A percentile compares a stretch with the other conserved stretches of the same genome.
These are phyloP conservation scores for Hartigia nigra DNA, from an alignment of 2,888 invertebrate species.

Conservation along the genomic window DNA sequence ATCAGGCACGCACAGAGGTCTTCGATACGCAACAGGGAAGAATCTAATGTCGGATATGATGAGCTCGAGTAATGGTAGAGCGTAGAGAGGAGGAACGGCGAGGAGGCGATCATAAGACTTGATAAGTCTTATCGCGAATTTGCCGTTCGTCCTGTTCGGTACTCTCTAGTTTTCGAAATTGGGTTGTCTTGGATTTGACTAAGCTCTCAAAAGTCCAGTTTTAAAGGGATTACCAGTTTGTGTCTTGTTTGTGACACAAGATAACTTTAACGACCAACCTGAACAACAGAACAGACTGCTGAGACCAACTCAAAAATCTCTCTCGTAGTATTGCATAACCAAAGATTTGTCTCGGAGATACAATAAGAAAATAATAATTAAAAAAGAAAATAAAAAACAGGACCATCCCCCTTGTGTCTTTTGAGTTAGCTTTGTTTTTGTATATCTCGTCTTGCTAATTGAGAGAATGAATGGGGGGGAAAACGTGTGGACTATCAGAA, in stretches of 20 bases:
- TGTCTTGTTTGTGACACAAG: not conserved
- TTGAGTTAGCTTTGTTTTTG: not conserved
- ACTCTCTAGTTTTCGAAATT: not conserved
- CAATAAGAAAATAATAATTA: not conserved
- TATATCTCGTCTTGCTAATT: slow-evolving; percentile 6
- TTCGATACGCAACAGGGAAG: not conserved
- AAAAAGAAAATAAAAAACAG: not conserved
- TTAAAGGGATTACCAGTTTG: not conserved
- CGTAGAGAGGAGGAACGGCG: not conserved
- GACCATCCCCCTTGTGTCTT: not conserved
- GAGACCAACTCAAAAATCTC: not conserved
- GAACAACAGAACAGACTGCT: not conserved
- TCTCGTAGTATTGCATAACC: not conserved
- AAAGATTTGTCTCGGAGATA: not conserved
- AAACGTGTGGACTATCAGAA: not conserved
- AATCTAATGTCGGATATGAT: not conserved
- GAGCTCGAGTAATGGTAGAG: not conserved
- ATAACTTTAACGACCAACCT: not conserved
- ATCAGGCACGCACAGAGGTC: not conserved
- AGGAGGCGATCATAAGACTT: not conserved
- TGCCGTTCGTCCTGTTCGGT: not conserved
- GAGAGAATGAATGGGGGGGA: slow-evolving; percentile 15
- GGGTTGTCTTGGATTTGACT: slow-evolving; percentile 55
- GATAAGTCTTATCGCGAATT: not conserved
- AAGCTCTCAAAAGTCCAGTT: slow-evolving; percentile 24